A percentile compares a stretch with the other conserved stretches of the same genome.
Evolutionary conservation across 2,888 invertebrate species (phyloP).

Genomic region (Andrena bucephala): DNA sequence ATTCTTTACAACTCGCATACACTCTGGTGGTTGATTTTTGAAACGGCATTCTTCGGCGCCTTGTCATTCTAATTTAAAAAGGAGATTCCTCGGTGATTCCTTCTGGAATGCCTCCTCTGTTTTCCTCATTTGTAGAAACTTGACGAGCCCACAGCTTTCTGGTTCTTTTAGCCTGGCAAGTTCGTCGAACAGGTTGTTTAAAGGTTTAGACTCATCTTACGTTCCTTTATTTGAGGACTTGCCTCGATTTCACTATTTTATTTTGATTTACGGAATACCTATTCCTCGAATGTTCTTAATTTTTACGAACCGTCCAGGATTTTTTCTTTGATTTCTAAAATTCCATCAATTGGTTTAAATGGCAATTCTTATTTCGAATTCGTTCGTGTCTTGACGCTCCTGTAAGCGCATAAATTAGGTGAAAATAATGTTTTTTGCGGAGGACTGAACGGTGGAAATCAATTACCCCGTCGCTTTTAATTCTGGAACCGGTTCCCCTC

Average conservation of each 20-base stretch:
- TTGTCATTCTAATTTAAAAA: neutral
- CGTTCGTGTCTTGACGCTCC: neutral
- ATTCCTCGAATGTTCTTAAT: neutral
- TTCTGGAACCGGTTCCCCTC: conserved; percentile 29
- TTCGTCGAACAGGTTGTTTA: no score
- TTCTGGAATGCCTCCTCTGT: no score
- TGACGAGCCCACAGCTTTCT: no score
- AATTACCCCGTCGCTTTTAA: conserved; percentile 3
- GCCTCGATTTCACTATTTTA: no score
- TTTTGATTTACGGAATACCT: no score
- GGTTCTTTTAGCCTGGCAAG: no score
- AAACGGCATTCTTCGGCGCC: neutral
- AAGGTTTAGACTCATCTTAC: no score
- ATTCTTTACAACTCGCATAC: neutral
- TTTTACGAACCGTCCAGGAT: neutral
- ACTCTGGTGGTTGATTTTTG: neutral
- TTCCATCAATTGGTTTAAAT: neutral
- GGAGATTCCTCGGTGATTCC: no score
- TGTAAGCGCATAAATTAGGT: conserved; percentile 13
- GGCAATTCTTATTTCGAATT: neutral
- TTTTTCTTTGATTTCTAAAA: no score
- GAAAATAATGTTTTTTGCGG: conserved; percentile 14
- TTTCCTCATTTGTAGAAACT: no score
- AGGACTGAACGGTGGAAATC: conserved; percentile 18
- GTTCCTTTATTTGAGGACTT: no score